A percentile compares a stretch with the other conserved stretches of the same genome.
These are phyloP conservation scores for Drosophila obscura DNA, from an alignment of 1,140 invertebrate species.

Conservation along the genomic window DNA sequence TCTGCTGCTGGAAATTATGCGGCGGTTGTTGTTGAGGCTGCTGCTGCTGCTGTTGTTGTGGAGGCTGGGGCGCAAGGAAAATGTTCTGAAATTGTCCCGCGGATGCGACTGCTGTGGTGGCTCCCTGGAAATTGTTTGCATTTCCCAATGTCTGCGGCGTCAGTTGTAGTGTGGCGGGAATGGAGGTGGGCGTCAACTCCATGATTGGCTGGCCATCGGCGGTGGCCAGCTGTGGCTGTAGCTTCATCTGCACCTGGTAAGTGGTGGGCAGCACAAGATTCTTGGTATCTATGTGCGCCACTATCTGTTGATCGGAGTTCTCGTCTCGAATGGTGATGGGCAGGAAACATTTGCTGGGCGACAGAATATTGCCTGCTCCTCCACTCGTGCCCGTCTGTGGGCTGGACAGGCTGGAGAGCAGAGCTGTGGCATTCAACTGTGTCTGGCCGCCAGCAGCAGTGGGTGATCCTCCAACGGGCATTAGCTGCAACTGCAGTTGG, in stretches of 20 bases:
- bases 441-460: slow-evolving; percentile 11
- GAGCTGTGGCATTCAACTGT: slow-evolving; percentile 63
- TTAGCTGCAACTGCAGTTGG: slow-evolving; percentile 82
- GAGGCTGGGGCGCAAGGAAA: slow-evolving; percentile 42
- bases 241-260: slow-evolving; percentile 83
- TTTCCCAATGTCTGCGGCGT: slow-evolving; percentile 60
- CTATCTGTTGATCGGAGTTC: slow-evolving; percentile 81
- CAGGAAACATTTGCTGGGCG: slow-evolving; percentile 81
- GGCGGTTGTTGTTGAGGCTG: slow-evolving; percentile 35
- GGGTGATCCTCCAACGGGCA: slow-evolving; percentile 44
- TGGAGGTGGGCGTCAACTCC: slow-evolving; percentile 76
- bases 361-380: slow-evolving; percentile 50
- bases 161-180: slow-evolving; percentile 79
- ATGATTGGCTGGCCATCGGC: slow-evolving; percentile 81
- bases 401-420: slow-evolving; percentile 55
- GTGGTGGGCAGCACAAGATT: slow-evolving; percentile 80
- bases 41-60: slow-evolving; percentile 22
- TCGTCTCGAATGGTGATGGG: slow-evolving; percentile 82
- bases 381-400: slow-evolving; percentile 17
- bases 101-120: slow-evolving; percentile 13
- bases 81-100: slow-evolving; percentile 32
- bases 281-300: slow-evolving; percentile 82
- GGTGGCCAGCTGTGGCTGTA: slow-evolving; percentile 78
- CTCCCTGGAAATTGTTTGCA: slow-evolving; percentile 49
- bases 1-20: no score